Base-by-base conservation (phyloP, 2,888 invertebrate species). In the Acrocera orbiculus region DNA sequence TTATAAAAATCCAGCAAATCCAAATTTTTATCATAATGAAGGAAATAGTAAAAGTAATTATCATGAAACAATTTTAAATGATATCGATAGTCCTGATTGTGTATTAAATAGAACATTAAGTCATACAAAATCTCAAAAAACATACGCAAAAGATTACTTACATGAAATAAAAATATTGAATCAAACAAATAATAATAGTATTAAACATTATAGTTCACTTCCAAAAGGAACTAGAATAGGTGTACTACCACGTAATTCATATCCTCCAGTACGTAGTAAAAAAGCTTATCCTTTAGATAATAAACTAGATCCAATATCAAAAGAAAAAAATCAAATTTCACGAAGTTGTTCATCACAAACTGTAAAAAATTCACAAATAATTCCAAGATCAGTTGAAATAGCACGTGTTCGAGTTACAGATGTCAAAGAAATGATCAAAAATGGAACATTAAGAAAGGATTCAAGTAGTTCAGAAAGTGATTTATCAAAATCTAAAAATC, bases 331-430 rank as follows among this genome's bases (percentile, higher is more conserved):
- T 28, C 69, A 54, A 56, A 53, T 72, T 55, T 70, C 70, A 47
- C 62, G 72, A 45, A 73, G 71, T 42, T 71, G 64, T 48, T 72
- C 73, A 40, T 70, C 72, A 9, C 70, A 70, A 47, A 64, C 66
- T 22, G 62, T 70, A 46, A 63, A 64, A 44, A 56, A 44, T 14
- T 44, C 42, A 32, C 38, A 40, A 2, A 45, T 49, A 7, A 57
- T 60, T 22, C 58, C 61, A 0, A 45, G 58, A 8, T 55, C 59
- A 3, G 54, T 59, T 13, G 60, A 59, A 43, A 58, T 61, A 3
- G 59, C 57, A 0, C 49, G 61, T 2, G 56, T 58, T 2, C 46
- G 60, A 1, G 55, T 59, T 0, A 56, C 59, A 0, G 61, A 59
- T 39, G 47, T 56, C 9, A 60, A 60, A 36, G 55, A 61, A 43